A percentile compares a stretch with the other conserved stretches of the same genome.
Conservation (phyloP, 2,797 vertebrate genomes). For the Siniperca obscura region DNA sequence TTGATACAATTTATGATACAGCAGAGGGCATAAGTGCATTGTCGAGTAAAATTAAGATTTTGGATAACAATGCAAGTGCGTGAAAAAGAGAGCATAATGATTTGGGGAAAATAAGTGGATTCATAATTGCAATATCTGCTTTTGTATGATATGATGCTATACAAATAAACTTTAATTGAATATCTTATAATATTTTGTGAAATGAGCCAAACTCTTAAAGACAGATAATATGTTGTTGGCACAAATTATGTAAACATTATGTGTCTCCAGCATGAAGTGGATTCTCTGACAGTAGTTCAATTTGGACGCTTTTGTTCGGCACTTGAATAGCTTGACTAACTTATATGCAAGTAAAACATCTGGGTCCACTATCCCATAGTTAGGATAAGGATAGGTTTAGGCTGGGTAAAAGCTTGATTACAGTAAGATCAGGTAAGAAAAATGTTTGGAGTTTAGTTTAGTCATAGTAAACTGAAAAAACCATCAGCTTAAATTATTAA, state of each 20-base stretch:
- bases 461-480: background rate
- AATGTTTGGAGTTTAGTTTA: background rate
- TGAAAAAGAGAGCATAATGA: background rate
- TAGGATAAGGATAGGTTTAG: background rate
- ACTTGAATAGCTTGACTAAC: slow-evolving; percentile 1
- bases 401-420: background rate
- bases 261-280: background rate
- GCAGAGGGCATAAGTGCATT: background rate
- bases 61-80: background rate
- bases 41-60: background rate
- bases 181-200: background rate
- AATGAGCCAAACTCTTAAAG: background rate
- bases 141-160: no score
- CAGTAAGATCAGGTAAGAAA: background rate
- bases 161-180: no score
- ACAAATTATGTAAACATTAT: background rate
- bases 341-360: background rate
- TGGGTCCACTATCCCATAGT: background rate
- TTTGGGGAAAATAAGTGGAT: background rate
- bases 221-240: background rate
- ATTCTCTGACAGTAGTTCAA: background rate
- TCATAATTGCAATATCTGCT: background rate
- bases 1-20: background rate
- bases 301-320: background rate
- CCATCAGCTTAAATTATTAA: background rate